Conservation (phyloP, 2,113 vertebrate genomes). For the Atractosteus spatula region DNA sequence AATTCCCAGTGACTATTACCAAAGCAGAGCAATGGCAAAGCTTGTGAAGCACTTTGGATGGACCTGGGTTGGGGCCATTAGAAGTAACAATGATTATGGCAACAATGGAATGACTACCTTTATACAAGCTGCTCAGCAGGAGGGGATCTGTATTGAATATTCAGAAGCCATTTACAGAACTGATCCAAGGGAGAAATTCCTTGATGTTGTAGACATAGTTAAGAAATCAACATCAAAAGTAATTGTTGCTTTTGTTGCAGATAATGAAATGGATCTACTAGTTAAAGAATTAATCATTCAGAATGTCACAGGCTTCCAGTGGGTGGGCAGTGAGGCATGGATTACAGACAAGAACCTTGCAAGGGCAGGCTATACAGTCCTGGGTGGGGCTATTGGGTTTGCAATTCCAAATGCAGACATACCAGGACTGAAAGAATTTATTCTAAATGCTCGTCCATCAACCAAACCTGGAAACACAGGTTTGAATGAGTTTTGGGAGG, state of each 20-base stretch:
- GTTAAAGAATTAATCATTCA: no score
- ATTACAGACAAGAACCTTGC: constrained; percentile 4
- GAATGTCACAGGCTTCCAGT: no score
- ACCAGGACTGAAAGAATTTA: constrained; percentile 6
- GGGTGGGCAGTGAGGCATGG: constrained; percentile 22
- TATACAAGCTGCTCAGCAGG: neutral
- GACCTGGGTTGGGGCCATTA: constrained; percentile 1
- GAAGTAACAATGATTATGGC: constrained; percentile 1
- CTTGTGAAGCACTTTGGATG: constrained; percentile 1
- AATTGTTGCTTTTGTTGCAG: neutral
- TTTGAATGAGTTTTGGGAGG: constrained; percentile 13
- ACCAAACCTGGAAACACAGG: neutral
- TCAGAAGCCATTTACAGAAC: no score
- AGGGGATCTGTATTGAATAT: neutral
- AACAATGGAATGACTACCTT: neutral
- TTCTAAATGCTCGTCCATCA: constrained; percentile 1
- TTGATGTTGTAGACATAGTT: no score
- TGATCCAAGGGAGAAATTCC: no score
- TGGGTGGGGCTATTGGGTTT: constrained; percentile 20
- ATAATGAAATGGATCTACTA: no score
- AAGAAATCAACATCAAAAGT: no score
- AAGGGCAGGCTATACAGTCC: neutral
- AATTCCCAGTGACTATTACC: constrained; percentile 8
- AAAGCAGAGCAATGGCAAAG: constrained; percentile 7
- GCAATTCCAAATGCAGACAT: constrained; percentile 12